Percentiles rank a stretch among this genome's conserved stretches.
These are phyloP conservation scores for Brachionus asplanchnoidis DNA, from an alignment of 1,140 invertebrate genomes.

Conservation along the genomic window DNA sequence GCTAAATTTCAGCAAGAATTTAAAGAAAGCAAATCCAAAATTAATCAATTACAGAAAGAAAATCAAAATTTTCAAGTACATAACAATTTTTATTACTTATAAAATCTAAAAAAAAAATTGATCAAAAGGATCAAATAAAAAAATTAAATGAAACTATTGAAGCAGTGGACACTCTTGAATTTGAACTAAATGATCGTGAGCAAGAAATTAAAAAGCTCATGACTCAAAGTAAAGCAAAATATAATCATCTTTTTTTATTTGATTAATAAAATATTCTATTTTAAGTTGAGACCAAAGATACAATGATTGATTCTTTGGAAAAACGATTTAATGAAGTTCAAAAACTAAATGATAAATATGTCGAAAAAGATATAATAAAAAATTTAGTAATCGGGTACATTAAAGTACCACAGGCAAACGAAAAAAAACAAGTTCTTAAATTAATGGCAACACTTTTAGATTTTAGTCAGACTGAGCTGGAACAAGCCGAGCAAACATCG, in stretches of 20 bases:
- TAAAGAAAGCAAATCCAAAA: not conserved
- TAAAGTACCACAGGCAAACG: conserved; percentile 27
- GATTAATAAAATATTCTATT: not conserved
- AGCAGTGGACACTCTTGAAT: conserved; percentile 9
- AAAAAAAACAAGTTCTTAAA: conserved; percentile 40
- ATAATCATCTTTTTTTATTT: not conserved
- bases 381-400: conserved; percentile 40
- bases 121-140: conserved; percentile 16
- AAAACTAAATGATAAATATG: conserved; percentile 21
- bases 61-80: conserved; percentile 27
- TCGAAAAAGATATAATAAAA: conserved; percentile 39
- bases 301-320: conserved; percentile 30
- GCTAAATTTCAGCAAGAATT: conserved; percentile 16
- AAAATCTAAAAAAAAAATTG: not conserved
- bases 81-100: too few species aligned
- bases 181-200: conserved; percentile 18
- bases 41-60: conserved; percentile 28
- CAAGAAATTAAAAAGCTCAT: not conserved
- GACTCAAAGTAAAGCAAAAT: conserved; percentile 1
- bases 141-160: conserved; percentile 31
- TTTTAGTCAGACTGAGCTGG: conserved; percentile 6
- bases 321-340: conserved; percentile 30
- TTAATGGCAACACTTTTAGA: conserved; percentile 13
- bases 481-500: not conserved
- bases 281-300: conserved; percentile 16